phyloP scores from a whole-genome alignment of 2,113 vertebrate species.

The Sinocyclocheilus anophthalmus region DNA sequence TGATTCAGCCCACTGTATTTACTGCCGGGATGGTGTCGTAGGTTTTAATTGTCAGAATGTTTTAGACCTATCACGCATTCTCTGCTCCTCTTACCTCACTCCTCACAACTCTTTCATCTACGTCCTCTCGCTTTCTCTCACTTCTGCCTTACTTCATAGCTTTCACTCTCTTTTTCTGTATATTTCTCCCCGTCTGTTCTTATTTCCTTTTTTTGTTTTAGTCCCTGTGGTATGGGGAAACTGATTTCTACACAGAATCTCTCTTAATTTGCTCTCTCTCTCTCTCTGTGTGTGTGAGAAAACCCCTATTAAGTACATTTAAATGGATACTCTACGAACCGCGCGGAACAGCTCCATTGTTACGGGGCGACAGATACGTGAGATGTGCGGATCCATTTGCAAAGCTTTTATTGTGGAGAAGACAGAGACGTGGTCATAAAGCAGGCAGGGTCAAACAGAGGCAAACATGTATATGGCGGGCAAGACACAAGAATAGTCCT shows the following conservation, averaged over 20 bases:
- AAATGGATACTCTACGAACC: conserved; percentile 73
- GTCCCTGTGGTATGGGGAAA: conserved; percentile 39
- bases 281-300: background rate
- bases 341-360: conserved; percentile 70
- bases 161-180: conserved; percentile 47
- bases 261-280: conserved; percentile 65
- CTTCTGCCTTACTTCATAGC: background rate
- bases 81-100: conserved; percentile 50
- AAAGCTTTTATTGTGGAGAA: no score
- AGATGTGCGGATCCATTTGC: no score
- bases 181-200: conserved; percentile 14
- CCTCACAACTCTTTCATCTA: conserved; percentile 49
- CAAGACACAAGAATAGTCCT: no score
- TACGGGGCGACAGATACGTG: no score
- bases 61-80: conserved; percentile 57
- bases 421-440: no score
- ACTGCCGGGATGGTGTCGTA: conserved; percentile 75
- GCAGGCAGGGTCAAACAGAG: no score
- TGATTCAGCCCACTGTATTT: conserved; percentile 79
- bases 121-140: conserved; percentile 1
- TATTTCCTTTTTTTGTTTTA: conserved; percentile 28
- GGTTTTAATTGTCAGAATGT: conserved; percentile 81
- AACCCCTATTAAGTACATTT: conserved; percentile 71
- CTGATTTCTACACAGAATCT: conserved; percentile 72
- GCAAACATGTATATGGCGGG: no score